A percentile compares a stretch with the other conserved stretches of the same genome.
Evolutionary conservation across 2,113 vertebrate species (phyloP).

Genomic region (Macroglossus sobrinus): DNA sequence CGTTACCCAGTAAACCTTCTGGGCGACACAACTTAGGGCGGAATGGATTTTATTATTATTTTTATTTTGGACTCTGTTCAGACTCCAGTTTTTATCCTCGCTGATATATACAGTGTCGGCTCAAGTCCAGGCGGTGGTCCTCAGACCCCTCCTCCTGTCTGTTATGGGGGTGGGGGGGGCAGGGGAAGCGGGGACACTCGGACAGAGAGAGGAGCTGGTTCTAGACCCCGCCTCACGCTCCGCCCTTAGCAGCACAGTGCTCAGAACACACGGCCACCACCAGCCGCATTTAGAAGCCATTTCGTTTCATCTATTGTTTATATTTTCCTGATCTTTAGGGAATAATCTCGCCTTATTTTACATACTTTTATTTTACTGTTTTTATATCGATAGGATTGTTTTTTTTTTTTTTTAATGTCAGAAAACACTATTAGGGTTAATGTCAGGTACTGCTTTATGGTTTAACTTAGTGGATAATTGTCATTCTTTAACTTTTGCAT

Average conservation of each 20-base stretch:
- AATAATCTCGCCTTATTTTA: not conserved
- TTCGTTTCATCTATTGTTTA: not conserved
- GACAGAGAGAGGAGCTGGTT: not conserved
- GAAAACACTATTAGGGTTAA: not conserved
- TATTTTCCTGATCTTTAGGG: not conserved
- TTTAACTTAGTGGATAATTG: not conserved
- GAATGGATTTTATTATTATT: not conserved
- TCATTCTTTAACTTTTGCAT: not conserved
- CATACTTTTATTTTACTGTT: not conserved
- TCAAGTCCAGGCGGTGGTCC: not conserved
- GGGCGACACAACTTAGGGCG: not conserved
- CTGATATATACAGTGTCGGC: not conserved
- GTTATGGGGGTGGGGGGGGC: not conserved
- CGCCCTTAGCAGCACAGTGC: too few relatives aligned
- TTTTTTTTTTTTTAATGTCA: not conserved
- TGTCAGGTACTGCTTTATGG: not conserved
- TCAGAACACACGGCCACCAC: not conserved
- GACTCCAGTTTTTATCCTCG: not conserved
- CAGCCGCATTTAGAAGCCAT: not conserved
- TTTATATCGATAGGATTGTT: not conserved
- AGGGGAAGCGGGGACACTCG: rapidly evolving
- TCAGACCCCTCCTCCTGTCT: not conserved
- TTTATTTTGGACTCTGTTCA: not conserved
- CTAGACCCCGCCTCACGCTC: rapidly evolving
- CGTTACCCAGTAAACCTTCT: not conserved